A percentile compares a stretch with the other conserved stretches of the same genome.
Evolutionary conservation across 1,140 invertebrate genomes (phyloP).

Genomic region (Papilio dardanus): DNA sequence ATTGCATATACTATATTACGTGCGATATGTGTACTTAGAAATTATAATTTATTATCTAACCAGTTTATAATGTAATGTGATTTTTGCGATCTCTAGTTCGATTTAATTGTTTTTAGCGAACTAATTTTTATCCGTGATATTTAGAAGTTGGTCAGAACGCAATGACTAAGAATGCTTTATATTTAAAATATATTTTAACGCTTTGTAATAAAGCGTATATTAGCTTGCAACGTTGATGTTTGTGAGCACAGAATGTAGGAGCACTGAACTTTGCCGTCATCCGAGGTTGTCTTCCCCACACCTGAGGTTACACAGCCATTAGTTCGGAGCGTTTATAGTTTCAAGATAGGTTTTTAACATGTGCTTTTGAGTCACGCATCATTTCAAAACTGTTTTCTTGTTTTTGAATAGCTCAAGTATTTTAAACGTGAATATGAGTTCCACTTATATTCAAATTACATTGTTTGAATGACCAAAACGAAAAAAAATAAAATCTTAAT

Average conservation of each 20-base stretch:
- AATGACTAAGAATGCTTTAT: constrained; percentile 25
- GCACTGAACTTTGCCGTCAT: constrained; percentile 75
- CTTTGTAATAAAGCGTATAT: constrained; percentile 56
- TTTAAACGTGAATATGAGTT: neutral
- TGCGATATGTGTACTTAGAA: neutral
- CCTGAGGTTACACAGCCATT: constrained; percentile 75
- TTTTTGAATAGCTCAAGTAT: neutral
- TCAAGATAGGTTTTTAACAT: constrained; percentile 61
- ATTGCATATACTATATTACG: neutral
- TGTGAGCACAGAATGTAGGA: constrained; percentile 60
- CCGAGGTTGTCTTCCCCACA: constrained; percentile 67
- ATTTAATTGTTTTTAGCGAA: constrained; percentile 37
- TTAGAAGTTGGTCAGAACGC: constrained; percentile 54
- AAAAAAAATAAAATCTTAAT: neutral
- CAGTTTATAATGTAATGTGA: constrained; percentile 9
- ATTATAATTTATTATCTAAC: neutral
- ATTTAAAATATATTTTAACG: constrained; percentile 42
- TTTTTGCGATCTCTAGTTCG: neutral
- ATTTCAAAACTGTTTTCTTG: constrained; percentile 38
- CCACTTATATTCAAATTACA: neutral
- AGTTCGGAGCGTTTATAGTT: constrained; percentile 67
- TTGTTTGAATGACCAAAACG: neutral
- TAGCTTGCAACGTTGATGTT: constrained; percentile 43
- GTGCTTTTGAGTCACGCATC: constrained; percentile 53
- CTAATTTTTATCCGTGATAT: constrained; percentile 43